phyloP scores from a whole-genome alignment of 2,113 vertebrate species.

The Spizaetus ornatus region DNA sequence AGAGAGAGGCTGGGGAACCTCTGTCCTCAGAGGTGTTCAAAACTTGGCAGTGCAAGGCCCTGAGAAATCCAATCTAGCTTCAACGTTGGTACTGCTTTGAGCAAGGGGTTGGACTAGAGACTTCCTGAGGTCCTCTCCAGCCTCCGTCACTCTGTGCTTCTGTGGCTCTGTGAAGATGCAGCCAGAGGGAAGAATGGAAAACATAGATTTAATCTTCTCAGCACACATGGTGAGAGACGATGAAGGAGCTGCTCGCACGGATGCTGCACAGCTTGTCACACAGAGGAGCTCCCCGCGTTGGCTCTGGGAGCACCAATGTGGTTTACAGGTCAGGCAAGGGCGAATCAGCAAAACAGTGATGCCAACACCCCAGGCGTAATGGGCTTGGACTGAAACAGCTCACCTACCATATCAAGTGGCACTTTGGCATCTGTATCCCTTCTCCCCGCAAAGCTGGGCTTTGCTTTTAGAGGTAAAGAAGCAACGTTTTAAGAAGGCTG shows the following conservation, averaged over 20 bases:
- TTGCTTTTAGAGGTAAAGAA: background rate
- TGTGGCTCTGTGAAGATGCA: background rate
- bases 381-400: background rate
- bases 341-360: background rate
- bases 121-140: background rate
- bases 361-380: background rate
- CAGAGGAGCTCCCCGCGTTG: background rate
- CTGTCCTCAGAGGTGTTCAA: background rate
- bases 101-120: background rate
- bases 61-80: background rate
- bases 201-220: background rate
- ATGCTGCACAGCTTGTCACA: background rate
- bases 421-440: background rate
- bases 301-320: background rate
- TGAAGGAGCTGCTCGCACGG: accelerated
- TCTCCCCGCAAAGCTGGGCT: background rate
- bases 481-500: background rate
- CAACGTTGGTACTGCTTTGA: background rate
- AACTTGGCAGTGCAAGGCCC: background rate
- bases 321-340: background rate
- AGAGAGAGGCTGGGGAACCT: background rate
- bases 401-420: background rate
- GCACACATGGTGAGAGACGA: background rate
- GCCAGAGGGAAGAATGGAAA: background rate
- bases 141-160: background rate